Percentiles rank a stretch among this genome's conserved stretches.
These are phyloP conservation scores for Genyomyrus donnyi DNA, from an alignment of 2,113 vertebrate species.

Conservation along the genomic window DNA sequence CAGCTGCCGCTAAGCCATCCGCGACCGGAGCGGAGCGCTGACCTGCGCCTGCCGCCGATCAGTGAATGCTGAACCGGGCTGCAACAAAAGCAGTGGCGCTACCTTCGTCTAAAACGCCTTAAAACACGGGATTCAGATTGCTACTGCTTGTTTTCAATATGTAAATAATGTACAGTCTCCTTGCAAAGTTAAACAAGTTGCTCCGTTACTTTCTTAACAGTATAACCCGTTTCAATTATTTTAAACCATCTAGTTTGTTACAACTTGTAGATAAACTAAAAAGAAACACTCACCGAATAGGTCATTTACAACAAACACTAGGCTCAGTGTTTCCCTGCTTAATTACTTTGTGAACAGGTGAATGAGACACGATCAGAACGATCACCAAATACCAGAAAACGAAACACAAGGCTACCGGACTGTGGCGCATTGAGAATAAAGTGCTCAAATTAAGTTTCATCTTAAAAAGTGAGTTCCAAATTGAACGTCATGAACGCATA, in stretches of 20 bases:
- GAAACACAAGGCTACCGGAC: not conserved
- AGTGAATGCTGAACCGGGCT: not conserved
- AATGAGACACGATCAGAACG: not conserved
- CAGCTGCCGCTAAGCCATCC: not conserved
- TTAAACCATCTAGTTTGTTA: not conserved
- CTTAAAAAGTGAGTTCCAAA: not conserved
- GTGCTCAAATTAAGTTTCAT: not conserved
- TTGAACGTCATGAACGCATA: not conserved
- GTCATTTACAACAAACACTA: not conserved
- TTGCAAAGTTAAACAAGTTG: not conserved
- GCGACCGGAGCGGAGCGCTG: not conserved
- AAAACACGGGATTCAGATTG: not conserved
- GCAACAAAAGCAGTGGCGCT: not conserved
- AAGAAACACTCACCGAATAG: not conserved
- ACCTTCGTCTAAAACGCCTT: not conserved
- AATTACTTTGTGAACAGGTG: not conserved
- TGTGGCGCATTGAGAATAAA: not conserved
- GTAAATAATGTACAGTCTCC: not conserved
- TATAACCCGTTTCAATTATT: not conserved
- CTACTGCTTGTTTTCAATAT: not conserved
- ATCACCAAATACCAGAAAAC: not conserved
- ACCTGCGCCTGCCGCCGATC: slow-evolving; percentile 1
- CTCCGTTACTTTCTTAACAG: not conserved
- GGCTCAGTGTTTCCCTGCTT: not conserved
- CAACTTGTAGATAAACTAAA: not conserved